A percentile compares a stretch with the other conserved stretches of the same genome.
These are phyloP conservation scores for Lynx canadensis DNA, from an alignment of 2,113 vertebrate genomes.

Conservation along the genomic window DNA sequence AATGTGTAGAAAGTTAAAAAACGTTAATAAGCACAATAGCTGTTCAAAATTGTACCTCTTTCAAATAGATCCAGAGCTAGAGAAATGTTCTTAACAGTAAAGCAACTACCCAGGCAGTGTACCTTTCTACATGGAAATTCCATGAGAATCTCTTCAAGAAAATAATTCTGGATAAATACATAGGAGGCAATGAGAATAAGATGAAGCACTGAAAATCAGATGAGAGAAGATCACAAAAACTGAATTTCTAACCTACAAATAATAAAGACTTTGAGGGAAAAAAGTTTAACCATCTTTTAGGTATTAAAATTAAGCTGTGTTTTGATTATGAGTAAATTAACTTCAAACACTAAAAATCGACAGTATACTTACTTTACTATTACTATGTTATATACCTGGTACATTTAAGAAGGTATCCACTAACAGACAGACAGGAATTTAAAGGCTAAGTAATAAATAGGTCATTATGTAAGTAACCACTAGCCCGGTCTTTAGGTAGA, in stretches of 20 bases:
- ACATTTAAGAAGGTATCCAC: neutral
- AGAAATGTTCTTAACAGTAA: neutral
- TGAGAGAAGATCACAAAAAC: neutral
- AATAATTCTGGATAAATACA: neutral
- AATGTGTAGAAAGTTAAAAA: neutral
- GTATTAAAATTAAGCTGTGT: neutral
- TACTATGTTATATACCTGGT: neutral
- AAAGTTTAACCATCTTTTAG: neutral
- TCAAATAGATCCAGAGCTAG: neutral
- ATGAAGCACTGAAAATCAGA: neutral
- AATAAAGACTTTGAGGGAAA: neutral
- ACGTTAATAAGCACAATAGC: neutral
- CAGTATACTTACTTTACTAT: neutral
- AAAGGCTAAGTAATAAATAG: neutral
- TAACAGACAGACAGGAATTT: neutral
- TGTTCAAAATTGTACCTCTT: neutral
- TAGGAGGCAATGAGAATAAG: neutral
- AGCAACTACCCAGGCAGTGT: neutral
- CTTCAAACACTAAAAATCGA: neutral
- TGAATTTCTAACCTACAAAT: neutral
- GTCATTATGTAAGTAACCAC: neutral
- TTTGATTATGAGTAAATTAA: neutral
- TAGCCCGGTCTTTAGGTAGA: neutral
- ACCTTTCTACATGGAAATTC: neutral
- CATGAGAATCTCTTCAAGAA: neutral